Base-by-base conservation (phyloP, 2,888 invertebrate genomes). In the Anodontia alba region DNA sequence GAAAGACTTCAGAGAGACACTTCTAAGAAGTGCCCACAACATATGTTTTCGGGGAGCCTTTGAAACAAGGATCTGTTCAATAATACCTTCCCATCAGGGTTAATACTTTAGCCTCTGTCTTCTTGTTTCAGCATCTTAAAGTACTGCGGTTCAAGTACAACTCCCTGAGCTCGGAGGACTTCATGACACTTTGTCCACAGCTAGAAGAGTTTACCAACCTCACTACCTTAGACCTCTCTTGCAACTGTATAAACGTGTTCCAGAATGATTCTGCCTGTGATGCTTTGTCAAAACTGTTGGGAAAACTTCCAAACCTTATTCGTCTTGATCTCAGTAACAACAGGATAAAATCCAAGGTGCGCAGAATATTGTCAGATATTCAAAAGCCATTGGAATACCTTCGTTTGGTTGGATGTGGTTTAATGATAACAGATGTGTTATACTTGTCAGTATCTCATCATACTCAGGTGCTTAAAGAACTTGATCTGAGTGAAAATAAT, bases 261-360 rank as follows among this genome's bases (percentile, higher is more conserved):
- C 83, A 88, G 66, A 88, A 89, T 76, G 88, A 90, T 51, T 72
- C 77, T 0, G 81, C 89, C 23, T 88, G 87, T 73, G 86, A 83
- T 38, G 73, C 77, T 20, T 73, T 93, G 78, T 78, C 85, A 0
- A 78, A 89, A 42, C 78, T 90, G 20, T 81, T 93, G 5, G 69
- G 80, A 0, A 70, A 78, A 8, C 72, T 93, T 46, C 88, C 89
- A 7, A 68, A 83, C 31, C 87, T 94, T 0, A 66, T 78, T 8
- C 82, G 93, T 15, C 86, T 94, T 1, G 92, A 93, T 79, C 89
- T 94, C 36, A 93, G 93, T 84, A 92, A 92, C 84, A 93, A 92
- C 77, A 81, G 91, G 49, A 82, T 93, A 20, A 91, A 91, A 68
- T 87, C 89, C 46, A 90, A 90, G 66, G 83, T 93, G 42, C 81